Conservation (phyloP, 2,113 vertebrate genomes). For the Taxidea taxus region DNA sequence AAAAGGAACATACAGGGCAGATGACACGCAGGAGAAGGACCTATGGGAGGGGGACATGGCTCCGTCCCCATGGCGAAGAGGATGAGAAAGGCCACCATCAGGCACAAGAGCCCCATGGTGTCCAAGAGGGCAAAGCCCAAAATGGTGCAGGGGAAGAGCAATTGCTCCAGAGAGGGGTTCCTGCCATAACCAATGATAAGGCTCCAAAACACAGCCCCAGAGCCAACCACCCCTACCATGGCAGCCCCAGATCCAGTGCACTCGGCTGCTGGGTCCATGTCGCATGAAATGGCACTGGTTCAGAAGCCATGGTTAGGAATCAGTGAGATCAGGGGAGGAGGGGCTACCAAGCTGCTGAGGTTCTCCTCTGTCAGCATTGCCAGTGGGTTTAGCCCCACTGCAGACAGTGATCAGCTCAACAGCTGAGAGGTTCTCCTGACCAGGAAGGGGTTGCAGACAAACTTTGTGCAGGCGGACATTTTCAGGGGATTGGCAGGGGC, state of each 20-base stretch:
- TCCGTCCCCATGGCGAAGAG: not conserved
- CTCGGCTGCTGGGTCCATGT: too few species aligned
- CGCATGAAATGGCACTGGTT: not conserved
- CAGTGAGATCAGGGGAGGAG: not conserved
- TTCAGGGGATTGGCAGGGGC: not conserved
- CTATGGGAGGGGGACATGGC: not conserved
- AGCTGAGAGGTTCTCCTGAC: not conserved
- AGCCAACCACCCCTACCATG: not conserved
- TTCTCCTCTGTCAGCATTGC: not conserved
- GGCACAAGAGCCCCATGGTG: not conserved
- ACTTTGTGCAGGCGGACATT: not conserved
- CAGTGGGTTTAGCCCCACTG: not conserved
- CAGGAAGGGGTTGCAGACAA: not conserved
- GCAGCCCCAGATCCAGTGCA: not conserved
- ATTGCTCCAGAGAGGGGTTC: not conserved
- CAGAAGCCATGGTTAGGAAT: not conserved
- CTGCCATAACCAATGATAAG: not conserved
- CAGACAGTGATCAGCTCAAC: not conserved
- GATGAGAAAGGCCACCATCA: not conserved
- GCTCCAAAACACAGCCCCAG: not conserved
- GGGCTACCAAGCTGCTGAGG: not conserved
- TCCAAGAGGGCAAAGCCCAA: not conserved
- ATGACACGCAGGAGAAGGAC: not conserved
- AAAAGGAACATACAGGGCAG: not conserved
- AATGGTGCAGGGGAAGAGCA: not conserved